Evolutionary conservation across 2,113 vertebrate species (phyloP), one percentile per base, ranked within the genome.

Genomic region (Chionomys nivalis): DNA sequence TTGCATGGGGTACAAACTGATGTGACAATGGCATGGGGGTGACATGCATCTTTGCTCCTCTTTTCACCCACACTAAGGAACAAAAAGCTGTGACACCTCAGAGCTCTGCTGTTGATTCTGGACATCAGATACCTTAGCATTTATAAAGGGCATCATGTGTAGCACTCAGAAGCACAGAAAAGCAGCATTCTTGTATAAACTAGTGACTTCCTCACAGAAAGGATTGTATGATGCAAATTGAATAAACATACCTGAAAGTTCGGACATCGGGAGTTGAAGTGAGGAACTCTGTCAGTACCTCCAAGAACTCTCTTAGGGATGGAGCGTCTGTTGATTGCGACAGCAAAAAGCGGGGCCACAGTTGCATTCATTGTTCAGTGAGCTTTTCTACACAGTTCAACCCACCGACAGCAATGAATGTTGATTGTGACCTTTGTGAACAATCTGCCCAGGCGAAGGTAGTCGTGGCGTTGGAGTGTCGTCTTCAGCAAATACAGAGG

Each of bases 341-440:
- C 94, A 97, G 99, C 91, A 98, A 98, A 98, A 98, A 98, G 99
- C 97, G 99, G 99, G 99, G 99, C 99, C 99, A 99, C 99, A 99
- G 99, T 99, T 99, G 99, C 99, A 99, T 99, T 99, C 99, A 99
- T 99, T 99, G 99, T 99, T 99, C 99, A 99, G 99, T 99, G 99
- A 99, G 99, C 99, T 99, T 99, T 99, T 99, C 99, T 98, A 99
- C 98, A 99, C 98, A 99, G 98, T 99, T 99, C 99, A 99, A 99
- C 99, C 99, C 99, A 99, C 99, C 99, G 99, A 99, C 99, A 99
- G 99, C 99, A 99, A 99, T 99, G 99, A 99, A 99, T 99, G 99
- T 99, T 99, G 99, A 99, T 99, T 99, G 99, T 99, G 99, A 99
- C 99, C 99, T 99, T 99, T 99, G 98, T 81, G 81, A 87, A 95